phyloP scores from a whole-genome alignment of 2,797 vertebrate species.

The Crocodylus rhombifer region DNA sequence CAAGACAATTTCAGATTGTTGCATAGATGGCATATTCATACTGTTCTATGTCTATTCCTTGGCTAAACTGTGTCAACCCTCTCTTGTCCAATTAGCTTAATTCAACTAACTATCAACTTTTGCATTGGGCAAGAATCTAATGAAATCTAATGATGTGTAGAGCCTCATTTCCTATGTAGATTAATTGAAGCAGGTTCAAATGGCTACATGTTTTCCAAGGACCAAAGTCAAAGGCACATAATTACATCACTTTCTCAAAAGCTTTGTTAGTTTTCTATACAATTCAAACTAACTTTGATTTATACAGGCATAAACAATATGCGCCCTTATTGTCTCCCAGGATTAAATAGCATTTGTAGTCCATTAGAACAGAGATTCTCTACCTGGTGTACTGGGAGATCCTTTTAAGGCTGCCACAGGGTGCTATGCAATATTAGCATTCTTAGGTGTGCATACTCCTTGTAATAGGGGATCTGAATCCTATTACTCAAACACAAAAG shows the following conservation, averaged over 20 bases:
- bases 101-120: not conserved
- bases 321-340: not conserved
- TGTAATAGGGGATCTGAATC: too few species aligned
- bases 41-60: not conserved
- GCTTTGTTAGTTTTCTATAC: not conserved
- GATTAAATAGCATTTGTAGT: not conserved
- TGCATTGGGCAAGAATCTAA: not conserved
- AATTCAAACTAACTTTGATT: not conserved
- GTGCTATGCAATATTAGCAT: too few species aligned
- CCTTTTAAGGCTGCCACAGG: too few species aligned
- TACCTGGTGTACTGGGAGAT: too few species aligned
- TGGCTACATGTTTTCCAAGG: not conserved
- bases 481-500: too few species aligned
- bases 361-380: rapidly evolving
- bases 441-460: too few species aligned
- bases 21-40: not conserved
- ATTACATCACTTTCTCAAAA: not conserved
- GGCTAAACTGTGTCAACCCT: not conserved
- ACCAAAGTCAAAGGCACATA: not conserved
- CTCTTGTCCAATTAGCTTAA: not conserved
- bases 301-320: not conserved
- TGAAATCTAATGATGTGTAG: rapidly evolving
- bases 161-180: not conserved
- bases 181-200: not conserved
- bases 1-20: not conserved